Evolutionary conservation across 2,888 invertebrate genomes (phyloP).

Genomic region (Hypercompe scribonia): DNA sequence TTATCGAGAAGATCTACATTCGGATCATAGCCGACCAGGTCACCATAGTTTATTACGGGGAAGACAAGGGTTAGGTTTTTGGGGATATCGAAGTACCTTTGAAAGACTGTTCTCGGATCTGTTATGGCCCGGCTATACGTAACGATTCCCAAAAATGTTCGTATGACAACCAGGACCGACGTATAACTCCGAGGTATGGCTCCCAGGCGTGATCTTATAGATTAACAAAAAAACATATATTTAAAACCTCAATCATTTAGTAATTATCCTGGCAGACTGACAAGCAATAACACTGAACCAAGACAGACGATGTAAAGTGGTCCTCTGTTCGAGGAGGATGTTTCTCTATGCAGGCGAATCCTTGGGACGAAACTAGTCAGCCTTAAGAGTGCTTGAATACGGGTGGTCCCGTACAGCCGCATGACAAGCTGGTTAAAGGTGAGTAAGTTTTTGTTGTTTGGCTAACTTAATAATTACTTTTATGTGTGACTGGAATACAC

Average conservation of each 20-base stretch:
- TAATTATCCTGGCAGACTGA: constrained; percentile 7
- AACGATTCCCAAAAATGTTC: too few species aligned
- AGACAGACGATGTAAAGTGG: constrained; percentile 24
- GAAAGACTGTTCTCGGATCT: too few species aligned
- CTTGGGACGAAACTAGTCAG: constrained; percentile 61
- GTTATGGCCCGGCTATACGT: too few species aligned
- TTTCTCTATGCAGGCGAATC: constrained; percentile 38
- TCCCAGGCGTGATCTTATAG: neutral
- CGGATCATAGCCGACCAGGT: too few species aligned
- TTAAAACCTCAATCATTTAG: neutral
- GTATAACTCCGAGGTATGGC: too few species aligned
- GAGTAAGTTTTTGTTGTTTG: neutral
- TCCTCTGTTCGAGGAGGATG: constrained; percentile 30
- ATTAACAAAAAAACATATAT: neutral
- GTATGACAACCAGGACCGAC: too few species aligned
- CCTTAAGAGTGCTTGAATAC: constrained; percentile 67
- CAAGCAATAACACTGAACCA: constrained; percentile 15
- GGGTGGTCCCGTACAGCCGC: constrained; percentile 73
- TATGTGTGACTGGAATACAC: neutral
- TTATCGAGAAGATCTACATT: too few species aligned
- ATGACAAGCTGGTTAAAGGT: constrained; percentile 45
- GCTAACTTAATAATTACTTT: neutral
- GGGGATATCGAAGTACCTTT: too few species aligned
- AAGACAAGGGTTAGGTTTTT: too few species aligned
- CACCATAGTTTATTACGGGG: too few species aligned